Evolutionary conservation across 2,113 vertebrate species (phyloP), one percentile per base, ranked within the genome.

Genomic region (Serranochromis macrocephalus): DNA sequence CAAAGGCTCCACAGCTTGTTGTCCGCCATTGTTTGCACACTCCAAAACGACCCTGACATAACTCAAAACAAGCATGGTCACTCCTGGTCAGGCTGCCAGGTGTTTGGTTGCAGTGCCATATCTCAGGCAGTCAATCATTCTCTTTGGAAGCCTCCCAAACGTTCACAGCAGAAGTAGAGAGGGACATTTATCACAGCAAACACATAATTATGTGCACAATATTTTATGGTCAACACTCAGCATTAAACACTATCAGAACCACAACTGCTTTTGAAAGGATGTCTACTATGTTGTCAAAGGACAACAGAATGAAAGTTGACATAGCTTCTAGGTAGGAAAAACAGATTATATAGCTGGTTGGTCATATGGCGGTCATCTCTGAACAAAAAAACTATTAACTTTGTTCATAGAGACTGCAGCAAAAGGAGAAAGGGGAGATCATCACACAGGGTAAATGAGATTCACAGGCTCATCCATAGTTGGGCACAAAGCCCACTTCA

Each of bases 401-500:
- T 89, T 92, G 85, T 83, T 90, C 88, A 88, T 87, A 55, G 49
- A 75, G 85, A 90, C 82, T 85, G 75, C 83, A 84, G 88, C 84
- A 88, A 42, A 89, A 91, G 81, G 80, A 92, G 91, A 91, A 83
- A 91, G 82, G 51, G 81, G 84, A 94, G 91, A 92, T 93, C 90
- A 92, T 94, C 83, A 86, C 91, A 89, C 57, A 36, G 86, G 93
- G 91, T 93, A 92, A 95, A 95, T 95, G 94, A 96, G 94, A 95
- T 96, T 96, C 93, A 95, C 91, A 88, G 90, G 87, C 93, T 94
- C 94, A 93, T 96, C 94, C 94, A 88, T 83, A 93, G 93, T 89
- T 83, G 84, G 92, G 91, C 92, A 94, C 92, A 90, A 90, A 92
- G 91, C 93, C 92, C 92, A 93, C 93, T 94, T 94, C 90, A 94